Percentiles rank a stretch among this genome's conserved stretches.
Evolutionary conservation across 2,888 invertebrate genomes (phyloP).

Genomic region (Thereva unica): DNA sequence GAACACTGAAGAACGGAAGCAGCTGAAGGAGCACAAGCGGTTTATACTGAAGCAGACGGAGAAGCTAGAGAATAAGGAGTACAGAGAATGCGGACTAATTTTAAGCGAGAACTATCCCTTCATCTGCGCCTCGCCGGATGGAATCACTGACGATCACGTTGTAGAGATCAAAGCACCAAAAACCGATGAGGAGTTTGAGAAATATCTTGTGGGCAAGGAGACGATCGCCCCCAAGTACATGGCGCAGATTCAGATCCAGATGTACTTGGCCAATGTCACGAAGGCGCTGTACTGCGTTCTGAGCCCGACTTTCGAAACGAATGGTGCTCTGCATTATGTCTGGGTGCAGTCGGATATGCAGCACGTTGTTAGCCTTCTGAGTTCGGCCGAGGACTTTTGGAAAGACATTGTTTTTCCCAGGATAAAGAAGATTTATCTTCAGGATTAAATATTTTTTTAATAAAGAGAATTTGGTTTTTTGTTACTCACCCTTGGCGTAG

Average conservation of each 20-base stretch:
- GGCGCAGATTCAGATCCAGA: slow-evolving; percentile 58
- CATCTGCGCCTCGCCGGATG: slow-evolving; percentile 55
- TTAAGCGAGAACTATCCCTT: slow-evolving; percentile 54
- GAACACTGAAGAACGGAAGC: slow-evolving; percentile 51
- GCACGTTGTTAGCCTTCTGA: slow-evolving; percentile 52
- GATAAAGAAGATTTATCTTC: slow-evolving; percentile 51
- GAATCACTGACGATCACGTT: slow-evolving; percentile 56
- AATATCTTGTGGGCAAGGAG: slow-evolving; percentile 54
- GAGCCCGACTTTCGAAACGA: slow-evolving; percentile 56
- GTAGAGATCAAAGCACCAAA: slow-evolving; percentile 57
- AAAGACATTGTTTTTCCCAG: slow-evolving; percentile 53
- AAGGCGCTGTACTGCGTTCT: slow-evolving; percentile 57
- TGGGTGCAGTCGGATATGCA: slow-evolving; percentile 57
- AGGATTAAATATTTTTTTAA: slow-evolving; percentile 40
- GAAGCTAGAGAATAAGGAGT: slow-evolving; percentile 55
- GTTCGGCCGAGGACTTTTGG: slow-evolving; percentile 55
- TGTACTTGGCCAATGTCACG: slow-evolving; percentile 56
- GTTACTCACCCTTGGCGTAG: slow-evolving; percentile 72
- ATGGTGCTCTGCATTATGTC: slow-evolving; percentile 56
- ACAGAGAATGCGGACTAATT: slow-evolving; percentile 53
- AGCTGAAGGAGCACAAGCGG: slow-evolving; percentile 56
- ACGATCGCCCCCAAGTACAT: slow-evolving; percentile 57
- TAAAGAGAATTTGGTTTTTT: slow-evolving; percentile 7
- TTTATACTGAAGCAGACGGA: slow-evolving; percentile 57
- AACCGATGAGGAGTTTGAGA: slow-evolving; percentile 58